phyloP scores from a whole-genome alignment of 2,888 invertebrate genomes.

The Idaea dimidiata region DNA sequence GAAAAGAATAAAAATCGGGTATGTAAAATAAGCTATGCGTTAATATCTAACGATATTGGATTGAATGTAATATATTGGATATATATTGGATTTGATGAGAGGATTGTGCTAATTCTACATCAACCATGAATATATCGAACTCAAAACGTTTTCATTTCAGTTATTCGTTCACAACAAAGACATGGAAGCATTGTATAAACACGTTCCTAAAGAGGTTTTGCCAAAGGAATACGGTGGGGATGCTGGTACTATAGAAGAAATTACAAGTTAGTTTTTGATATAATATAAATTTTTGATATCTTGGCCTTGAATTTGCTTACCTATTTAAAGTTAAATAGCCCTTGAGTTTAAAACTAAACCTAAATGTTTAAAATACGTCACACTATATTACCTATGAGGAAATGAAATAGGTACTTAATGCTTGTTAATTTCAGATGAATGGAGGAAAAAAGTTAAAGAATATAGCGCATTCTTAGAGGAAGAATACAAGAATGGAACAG shows the following conservation, averaged over 20 bases:
- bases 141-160: slow-evolving; percentile 39
- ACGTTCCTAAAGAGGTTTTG: slow-evolving; percentile 78
- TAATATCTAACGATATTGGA: too few relatives aligned
- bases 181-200: slow-evolving; percentile 78
- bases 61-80: too few relatives aligned
- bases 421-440: slow-evolving; percentile 42
- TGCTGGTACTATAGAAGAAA: slow-evolving; percentile 74
- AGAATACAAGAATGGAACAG: slow-evolving; percentile 70
- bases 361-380: background rate
- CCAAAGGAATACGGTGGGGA: slow-evolving; percentile 85
- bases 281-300: too few relatives aligned
- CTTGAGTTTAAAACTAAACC: background rate
- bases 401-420: background rate
- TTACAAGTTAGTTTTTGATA: slow-evolving; percentile 43
- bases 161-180: slow-evolving; percentile 78
- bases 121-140: background rate
- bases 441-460: slow-evolving; percentile 68
- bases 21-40: too few relatives aligned
- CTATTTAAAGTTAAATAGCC: too few relatives aligned
- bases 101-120: too few relatives aligned
- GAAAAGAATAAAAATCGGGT: slow-evolving; percentile 81
- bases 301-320: background rate
- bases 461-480: slow-evolving; percentile 76
- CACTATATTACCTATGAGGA: background rate
- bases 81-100: too few relatives aligned